phyloP scores from a whole-genome alignment of 37 sponge, comb jelly and placozoan genomes.

The Ianthella basta region DNA sequence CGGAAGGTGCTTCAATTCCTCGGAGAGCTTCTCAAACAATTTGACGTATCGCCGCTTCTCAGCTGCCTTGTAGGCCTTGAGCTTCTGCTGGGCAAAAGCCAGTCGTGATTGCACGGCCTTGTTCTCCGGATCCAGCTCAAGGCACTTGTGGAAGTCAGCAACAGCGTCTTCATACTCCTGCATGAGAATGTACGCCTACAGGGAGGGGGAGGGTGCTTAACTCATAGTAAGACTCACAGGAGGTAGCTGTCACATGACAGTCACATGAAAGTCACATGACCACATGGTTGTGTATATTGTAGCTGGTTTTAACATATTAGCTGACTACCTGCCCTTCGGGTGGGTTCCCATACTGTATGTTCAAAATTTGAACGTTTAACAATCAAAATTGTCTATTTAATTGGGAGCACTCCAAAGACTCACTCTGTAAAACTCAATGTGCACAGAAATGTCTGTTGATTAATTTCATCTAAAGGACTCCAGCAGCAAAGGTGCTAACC shows the following conservation, averaged over 20 bases:
- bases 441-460: too few species aligned
- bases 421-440: too few species aligned
- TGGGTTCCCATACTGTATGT: too few species aligned
- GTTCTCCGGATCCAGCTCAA: slow-evolving; percentile 86
- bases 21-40: slow-evolving; percentile 75
- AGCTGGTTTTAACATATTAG: background rate
- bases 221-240: too few species aligned
- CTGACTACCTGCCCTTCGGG: too few species aligned
- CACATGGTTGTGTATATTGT: background rate
- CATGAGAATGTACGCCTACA: slow-evolving; percentile 62
- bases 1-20: slow-evolving; percentile 16
- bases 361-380: too few species aligned
- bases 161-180: slow-evolving; percentile 87
- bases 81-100: slow-evolving; percentile 35
- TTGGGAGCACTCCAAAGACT: too few species aligned
- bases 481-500: too few species aligned
- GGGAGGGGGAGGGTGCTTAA: background rate
- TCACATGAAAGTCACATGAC: background rate
- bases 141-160: slow-evolving; percentile 74
- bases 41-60: slow-evolving; percentile 83
- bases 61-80: slow-evolving; percentile 47
- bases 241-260: background rate
- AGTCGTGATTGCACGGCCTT: slow-evolving; percentile 69
- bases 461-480: too few species aligned
- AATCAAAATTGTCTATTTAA: too few species aligned